phyloP scores from a whole-genome alignment of 2,888 invertebrate species.

The Drosophila anomelani region DNA sequence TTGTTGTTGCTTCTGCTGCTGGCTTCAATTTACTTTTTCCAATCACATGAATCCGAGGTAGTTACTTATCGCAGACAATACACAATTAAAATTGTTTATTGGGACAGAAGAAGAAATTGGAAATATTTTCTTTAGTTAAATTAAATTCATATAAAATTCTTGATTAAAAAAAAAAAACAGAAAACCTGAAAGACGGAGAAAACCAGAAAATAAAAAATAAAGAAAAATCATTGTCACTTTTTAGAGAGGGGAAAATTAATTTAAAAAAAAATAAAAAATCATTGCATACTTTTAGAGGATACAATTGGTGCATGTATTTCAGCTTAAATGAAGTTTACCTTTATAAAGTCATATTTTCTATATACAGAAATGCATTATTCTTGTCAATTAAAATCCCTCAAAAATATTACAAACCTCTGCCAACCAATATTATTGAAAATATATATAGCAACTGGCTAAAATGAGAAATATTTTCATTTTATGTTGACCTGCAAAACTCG shows the following conservation, averaged over 20 bases:
- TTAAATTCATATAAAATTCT: neutral
- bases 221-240: neutral
- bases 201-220: neutral
- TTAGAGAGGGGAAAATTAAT: neutral
- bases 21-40: slow-evolving; percentile 47
- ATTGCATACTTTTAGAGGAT: no score
- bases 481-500: slow-evolving; percentile 47
- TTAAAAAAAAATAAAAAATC: no score
- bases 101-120: neutral
- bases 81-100: slow-evolving; percentile 32
- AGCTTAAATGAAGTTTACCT: no score
- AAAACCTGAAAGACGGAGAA: neutral
- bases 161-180: neutral
- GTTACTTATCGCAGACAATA: slow-evolving; percentile 33
- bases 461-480: slow-evolving; percentile 33
- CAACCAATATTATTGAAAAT: slow-evolving; percentile 51
- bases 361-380: neutral
- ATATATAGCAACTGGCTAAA: slow-evolving; percentile 6
- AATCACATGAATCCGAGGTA: slow-evolving; percentile 36
- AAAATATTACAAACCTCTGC: slow-evolving; percentile 28
- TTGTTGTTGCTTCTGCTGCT: slow-evolving; percentile 12
- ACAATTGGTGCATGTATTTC: no score
- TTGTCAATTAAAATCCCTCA: slow-evolving; percentile 12
- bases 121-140: no score
- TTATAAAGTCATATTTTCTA: neutral